Percentiles rank a stretch among this genome's conserved stretches.
phyloP scores from a whole-genome alignment of 2,888 invertebrate genomes.

The Apamea anceps region DNA sequence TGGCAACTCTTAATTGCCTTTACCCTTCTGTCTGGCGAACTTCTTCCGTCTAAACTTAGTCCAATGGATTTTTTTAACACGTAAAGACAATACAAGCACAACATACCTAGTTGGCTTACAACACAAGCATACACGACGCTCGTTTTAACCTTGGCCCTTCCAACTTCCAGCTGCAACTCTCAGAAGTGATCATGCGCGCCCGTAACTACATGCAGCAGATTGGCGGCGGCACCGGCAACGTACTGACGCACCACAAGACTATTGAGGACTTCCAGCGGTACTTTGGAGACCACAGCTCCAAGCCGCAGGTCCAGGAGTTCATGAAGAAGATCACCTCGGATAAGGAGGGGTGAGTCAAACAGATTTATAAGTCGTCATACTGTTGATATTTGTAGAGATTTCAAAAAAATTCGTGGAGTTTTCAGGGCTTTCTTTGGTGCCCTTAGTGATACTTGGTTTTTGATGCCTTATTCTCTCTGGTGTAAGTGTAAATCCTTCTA shows the following conservation, averaged over 20 bases:
- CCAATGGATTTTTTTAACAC: background rate
- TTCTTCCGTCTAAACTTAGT: background rate
- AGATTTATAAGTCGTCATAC: background rate
- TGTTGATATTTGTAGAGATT: background rate
- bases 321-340: constrained; percentile 97
- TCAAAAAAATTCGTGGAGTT: background rate
- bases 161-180: constrained; percentile 95
- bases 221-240: constrained; percentile 96
- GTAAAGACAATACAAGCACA: background rate
- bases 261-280: constrained; percentile 96
- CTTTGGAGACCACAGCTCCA: constrained; percentile 94
- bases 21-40: background rate
- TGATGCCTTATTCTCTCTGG: background rate
- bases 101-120: background rate
- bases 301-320: constrained; percentile 96
- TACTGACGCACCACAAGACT: constrained; percentile 96
- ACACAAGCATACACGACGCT: no score
- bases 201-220: constrained; percentile 98
- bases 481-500: background rate
- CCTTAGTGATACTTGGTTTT: background rate
- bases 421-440: background rate
- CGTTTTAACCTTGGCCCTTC: background rate
- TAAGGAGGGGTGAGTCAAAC: constrained; percentile 94
- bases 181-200: constrained; percentile 98
- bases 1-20: background rate